Evolutionary conservation across 2,113 vertebrate species (phyloP), one percentile per base, ranked within the genome.

Genomic region (Jacana jacana): DNA sequence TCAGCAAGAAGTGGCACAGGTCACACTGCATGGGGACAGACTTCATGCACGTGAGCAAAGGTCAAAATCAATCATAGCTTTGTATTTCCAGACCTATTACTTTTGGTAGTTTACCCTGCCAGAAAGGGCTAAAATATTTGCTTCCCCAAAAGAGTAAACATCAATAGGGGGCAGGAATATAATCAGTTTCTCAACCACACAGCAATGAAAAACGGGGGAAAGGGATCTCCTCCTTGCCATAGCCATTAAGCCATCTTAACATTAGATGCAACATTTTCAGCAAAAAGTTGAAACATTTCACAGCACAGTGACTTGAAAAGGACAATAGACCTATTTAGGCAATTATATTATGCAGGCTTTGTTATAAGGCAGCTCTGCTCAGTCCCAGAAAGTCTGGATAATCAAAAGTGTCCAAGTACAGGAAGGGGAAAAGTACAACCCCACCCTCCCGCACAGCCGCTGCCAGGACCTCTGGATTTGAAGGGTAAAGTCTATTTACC

Each of bases 361-460:
- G 92, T 94, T 95, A 97, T 88, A 88, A 94, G 91, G 93, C 94
- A 89, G 93, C 85, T 72, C 89, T 90, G 87, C 78, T 96, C 91
- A 91, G 93, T 63, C 95, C 87, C 92, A 95, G 91, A 95, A 97
- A 95, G 94, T 88, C 95, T 94, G 94, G 93, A 93, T 94, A 95
- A 95, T 96, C 93, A 94, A 96, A 96, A 96, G 89, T 94, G 91
- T 97, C 89, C 91, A 95, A 94, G 88, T 78, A 95, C 94, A 97
- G 94, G 93, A 97, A 97, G 92, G 94, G 93, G 87, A 93, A 95
- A 97, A 96, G 95, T 94, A 94, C 94, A 95, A 86, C 96, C 91
- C 93, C 96, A 95, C 95, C 94, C 91, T 93, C 91, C 92, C 9
- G 71, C 68, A 75, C 84, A 96, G 79, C 87, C 31, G 76, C 81